These are phyloP conservation scores for Copidosoma aretas DNA, from an alignment of 2,888 invertebrate species.

Conservation along the genomic window DNA sequence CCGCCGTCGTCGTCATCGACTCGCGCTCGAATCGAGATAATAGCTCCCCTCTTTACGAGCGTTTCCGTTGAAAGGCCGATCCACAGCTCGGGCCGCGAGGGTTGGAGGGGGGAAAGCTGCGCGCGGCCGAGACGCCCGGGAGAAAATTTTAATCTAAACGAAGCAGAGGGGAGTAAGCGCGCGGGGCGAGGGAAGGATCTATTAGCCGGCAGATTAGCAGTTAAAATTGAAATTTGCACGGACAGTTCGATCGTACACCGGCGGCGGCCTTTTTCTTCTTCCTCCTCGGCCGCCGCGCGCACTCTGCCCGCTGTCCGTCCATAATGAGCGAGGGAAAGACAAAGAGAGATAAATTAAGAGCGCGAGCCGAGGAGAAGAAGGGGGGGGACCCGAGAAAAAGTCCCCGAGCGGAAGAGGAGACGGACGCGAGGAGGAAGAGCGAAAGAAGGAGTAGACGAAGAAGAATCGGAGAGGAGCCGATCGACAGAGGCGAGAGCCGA, in stretches of 20 bases:
- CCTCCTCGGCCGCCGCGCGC: background rate
- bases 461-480: conserved; percentile 45
- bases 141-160: conserved; percentile 32
- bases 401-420: conserved; percentile 2
- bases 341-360: conserved; percentile 40
- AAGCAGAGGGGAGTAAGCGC: background rate
- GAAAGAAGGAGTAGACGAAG: conserved; percentile 11
- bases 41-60: conserved; percentile 22
- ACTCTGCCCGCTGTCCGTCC: background rate
- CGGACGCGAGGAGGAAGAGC: conserved; percentile 20
- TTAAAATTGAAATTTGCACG: conserved; percentile 63
- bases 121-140: background rate
- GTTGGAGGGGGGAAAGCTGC: no score
- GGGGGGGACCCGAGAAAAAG: conserved; percentile 22
- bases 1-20: no score
- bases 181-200: no score
- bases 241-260: conserved; percentile 56
- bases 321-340: conserved; percentile 37
- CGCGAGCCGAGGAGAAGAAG: conserved; percentile 14
- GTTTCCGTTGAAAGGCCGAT: conserved; percentile 30
- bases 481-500: conserved; percentile 52
- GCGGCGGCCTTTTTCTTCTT: conserved; percentile 59
- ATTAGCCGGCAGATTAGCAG: conserved; percentile 62
- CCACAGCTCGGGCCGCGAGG: background rate
- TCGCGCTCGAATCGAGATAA: conserved; percentile 35